Conservation (phyloP, 2,797 vertebrate genomes). For the Podarcis siculus region DNA sequence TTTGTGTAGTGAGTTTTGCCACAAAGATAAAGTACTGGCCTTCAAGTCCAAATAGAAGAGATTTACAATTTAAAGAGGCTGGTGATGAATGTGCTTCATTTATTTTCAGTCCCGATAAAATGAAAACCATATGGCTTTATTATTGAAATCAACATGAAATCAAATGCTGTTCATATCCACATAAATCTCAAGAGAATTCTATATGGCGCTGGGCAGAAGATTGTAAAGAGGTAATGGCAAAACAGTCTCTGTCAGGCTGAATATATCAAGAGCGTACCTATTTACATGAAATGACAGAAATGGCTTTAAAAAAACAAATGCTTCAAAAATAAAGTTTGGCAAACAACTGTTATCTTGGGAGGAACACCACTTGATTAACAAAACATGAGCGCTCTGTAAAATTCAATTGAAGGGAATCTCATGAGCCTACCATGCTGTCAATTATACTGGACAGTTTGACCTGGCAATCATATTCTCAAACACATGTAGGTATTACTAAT, state of each 20-base stretch:
- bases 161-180: neutral
- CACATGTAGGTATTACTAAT: neutral
- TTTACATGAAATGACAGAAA: neutral
- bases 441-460: neutral
- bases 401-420: neutral
- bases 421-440: neutral
- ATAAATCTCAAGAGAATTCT: neutral
- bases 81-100: conserved; percentile 42
- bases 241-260: neutral
- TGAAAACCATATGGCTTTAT: conserved; percentile 27
- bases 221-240: neutral
- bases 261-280: neutral
- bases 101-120: conserved; percentile 16
- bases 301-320: neutral
- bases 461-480: neutral
- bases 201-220: neutral
- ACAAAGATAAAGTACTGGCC: conserved; percentile 6
- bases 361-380: neutral
- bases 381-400: neutral
- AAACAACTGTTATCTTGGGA: neutral
- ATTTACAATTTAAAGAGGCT: conserved; percentile 31
- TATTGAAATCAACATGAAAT: conserved; percentile 26
- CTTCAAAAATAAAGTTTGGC: conserved; percentile 5
- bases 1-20: conserved; percentile 6
- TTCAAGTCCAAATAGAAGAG: conserved; percentile 13